Evolutionary conservation across 2,113 vertebrate genomes (phyloP), one percentile per base, ranked within the genome.

Genomic region (Bujurquina vittata): DNA sequence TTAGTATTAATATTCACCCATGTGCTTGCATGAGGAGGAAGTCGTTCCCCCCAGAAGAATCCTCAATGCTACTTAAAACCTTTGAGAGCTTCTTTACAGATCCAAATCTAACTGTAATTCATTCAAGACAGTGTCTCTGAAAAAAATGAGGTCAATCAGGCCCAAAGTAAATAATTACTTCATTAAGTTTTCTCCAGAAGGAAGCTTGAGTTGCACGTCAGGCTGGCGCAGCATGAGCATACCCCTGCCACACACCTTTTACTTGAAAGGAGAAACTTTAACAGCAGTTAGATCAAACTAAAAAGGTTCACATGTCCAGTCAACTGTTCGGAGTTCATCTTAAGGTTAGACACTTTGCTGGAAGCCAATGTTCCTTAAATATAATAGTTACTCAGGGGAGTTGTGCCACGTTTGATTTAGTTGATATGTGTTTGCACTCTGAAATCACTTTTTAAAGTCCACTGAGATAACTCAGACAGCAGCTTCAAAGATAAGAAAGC

Each of bases 381-480:
- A 72, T 72, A 54, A 72, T 72, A 72, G 67, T 72, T 72, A 54
- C 67, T 75, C 22, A 2, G n/a, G 33, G 40, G 31, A 67, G 60
- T 40, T 65, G 65, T 62, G 62, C 58, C 33, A 72, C 67, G 6
- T 74, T 84, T 74, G 73, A 67, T 63, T 54, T 40, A 29, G 46
- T n/a, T 72, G 67, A 72, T 72, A 72, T 72, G 67, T 72, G 67
- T 72, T 72, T 72, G 67, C 67, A 52, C 67, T 72, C 67, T 72
- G 46, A 72, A 72, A 72, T 72, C 67, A 72, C 46, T 72, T 69
- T 72, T 72, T 37, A 49, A 54, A 33, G 67, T 72, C 43, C 46
- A 20, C 46, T 72, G 67, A 54, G 67, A 72, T 72, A 72, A 72
- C 26, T 72, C 46, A n/a, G 67, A 72, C 43, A 72, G 46, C 67